These are phyloP conservation scores for Triplophysa dalaica DNA, from an alignment of 2,113 vertebrate genomes.

Conservation along the genomic window DNA sequence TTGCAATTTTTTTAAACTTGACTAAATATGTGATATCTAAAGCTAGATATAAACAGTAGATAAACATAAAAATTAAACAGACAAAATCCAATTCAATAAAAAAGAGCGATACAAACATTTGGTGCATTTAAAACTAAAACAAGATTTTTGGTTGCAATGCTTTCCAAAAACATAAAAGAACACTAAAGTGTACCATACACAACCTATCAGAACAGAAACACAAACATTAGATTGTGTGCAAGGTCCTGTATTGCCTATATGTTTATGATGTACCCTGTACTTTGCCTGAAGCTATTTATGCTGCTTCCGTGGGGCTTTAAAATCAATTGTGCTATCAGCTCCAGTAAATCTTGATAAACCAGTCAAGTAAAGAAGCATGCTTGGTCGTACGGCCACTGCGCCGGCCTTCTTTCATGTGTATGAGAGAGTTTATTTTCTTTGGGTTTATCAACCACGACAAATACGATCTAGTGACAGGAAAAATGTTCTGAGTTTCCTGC, in stretches of 20 bases:
- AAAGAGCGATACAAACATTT: too few relatives aligned
- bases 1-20: too few relatives aligned
- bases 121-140: too few relatives aligned
- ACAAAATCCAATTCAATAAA: too few relatives aligned
- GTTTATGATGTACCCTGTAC: not conserved
- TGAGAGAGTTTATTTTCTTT: not conserved
- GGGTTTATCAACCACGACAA: not conserved
- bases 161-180: too few relatives aligned
- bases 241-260: not conserved
- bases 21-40: too few relatives aligned
- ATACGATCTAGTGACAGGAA: not conserved
- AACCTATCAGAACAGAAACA: too few relatives aligned
- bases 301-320: not conserved
- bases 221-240: constrained; percentile 12
- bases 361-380: not conserved
- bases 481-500: not conserved
- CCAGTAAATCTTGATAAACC: constrained; percentile 18
- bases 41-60: too few relatives aligned
- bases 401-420: not conserved
- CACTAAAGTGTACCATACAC: too few relatives aligned
- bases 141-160: too few relatives aligned
- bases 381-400: not conserved
- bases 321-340: constrained; percentile 24
- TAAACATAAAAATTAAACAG: too few relatives aligned
- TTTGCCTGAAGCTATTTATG: constrained; percentile 5